These are phyloP conservation scores for Spisula solida DNA, from an alignment of 2,888 invertebrate genomes.

Conservation along the genomic window DNA sequence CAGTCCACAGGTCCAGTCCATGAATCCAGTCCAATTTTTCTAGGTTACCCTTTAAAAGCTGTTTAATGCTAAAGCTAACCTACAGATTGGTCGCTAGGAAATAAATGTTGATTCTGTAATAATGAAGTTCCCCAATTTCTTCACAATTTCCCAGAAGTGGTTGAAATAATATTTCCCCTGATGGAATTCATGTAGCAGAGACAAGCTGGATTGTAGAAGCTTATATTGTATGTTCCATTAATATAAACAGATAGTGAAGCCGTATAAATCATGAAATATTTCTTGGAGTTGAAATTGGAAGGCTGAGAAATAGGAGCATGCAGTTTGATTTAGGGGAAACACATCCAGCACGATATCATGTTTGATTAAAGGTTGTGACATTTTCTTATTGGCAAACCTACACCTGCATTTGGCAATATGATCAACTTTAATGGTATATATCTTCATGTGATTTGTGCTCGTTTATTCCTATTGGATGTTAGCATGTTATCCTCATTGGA, in stretches of 20 bases:
- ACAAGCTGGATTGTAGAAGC: not conserved
- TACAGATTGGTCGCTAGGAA: no score
- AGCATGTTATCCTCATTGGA: not conserved
- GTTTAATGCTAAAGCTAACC: no score
- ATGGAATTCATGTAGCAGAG: not conserved
- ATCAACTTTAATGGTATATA: not conserved
- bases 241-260: not conserved
- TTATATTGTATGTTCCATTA: not conserved
- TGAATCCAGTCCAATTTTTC: no score
- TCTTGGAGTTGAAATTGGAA: not conserved
- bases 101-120: no score
- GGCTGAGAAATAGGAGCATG: not conserved
- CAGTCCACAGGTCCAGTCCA: no score
- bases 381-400: not conserved
- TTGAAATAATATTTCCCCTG: not conserved
- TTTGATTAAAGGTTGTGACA: not conserved
- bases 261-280: not conserved
- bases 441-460: not conserved
- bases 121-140: no score
- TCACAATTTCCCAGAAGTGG: not conserved
- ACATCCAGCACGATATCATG: not conserved
- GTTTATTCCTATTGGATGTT: not conserved
- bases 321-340: not conserved
- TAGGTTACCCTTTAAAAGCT: no score
- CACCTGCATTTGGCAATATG: not conserved